phyloP scores from a whole-genome alignment of 1,140 invertebrate genomes.

The Drosophila melanica region DNA sequence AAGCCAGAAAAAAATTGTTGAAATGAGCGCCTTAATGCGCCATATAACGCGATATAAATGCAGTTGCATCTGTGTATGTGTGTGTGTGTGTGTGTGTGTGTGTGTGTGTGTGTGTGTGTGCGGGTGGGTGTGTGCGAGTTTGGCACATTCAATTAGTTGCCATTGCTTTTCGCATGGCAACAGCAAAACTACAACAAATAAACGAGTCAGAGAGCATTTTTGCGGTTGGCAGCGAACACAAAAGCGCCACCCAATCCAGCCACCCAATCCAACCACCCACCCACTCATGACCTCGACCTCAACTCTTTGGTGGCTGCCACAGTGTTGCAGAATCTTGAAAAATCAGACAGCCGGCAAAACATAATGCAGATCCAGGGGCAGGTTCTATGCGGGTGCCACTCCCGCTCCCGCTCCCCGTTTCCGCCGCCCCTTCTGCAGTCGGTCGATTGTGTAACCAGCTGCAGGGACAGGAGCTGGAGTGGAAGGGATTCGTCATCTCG shows the following conservation, averaged over 20 bases:
- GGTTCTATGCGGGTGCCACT: conserved; percentile 24
- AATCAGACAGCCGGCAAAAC: conserved; percentile 67
- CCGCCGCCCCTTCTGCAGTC: not conserved
- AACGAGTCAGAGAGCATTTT: conserved; percentile 50
- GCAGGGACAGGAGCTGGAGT: not conserved
- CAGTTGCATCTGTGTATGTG: conserved; percentile 14
- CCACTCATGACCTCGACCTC: conserved; percentile 61
- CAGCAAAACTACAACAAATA: conserved; percentile 28
- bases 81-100: not conserved
- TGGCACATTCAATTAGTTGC: conserved; percentile 79
- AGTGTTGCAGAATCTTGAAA: conserved; percentile 61
- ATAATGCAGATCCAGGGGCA: conserved; percentile 46
- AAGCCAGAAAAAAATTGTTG: conserved; percentile 14
- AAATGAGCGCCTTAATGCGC: conserved; percentile 75
- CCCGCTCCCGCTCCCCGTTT: not conserved
- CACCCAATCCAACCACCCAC: conserved; percentile 19
- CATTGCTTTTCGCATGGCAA: conserved; percentile 61
- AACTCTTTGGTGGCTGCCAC: conserved; percentile 41
- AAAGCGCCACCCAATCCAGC: conserved; percentile 41
- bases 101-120: conserved; percentile 17
- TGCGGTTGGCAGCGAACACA: conserved; percentile 65
- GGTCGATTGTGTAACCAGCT: conserved; percentile 6
- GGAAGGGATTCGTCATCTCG: conserved; percentile 5
- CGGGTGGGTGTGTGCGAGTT: conserved; percentile 41
- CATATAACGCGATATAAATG: conserved; percentile 63